phyloP scores from a whole-genome alignment of 2,113 vertebrate species.

The Labeo rohita region DNA sequence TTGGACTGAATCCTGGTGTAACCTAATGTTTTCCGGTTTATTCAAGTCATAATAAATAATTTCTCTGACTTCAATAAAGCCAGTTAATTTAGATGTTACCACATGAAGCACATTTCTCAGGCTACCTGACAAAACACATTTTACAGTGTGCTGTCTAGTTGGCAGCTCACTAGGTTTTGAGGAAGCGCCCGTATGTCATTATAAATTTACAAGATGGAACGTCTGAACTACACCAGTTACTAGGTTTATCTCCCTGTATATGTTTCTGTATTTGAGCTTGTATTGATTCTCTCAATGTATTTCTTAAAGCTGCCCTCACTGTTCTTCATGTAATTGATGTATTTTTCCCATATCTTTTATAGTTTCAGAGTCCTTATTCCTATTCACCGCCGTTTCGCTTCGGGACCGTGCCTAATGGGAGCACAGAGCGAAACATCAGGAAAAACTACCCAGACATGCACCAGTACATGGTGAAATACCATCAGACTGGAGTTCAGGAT shows the following conservation, averaged over 20 bases:
- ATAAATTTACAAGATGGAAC: conserved; percentile 27
- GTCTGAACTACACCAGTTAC: conserved; percentile 14
- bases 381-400: conserved; percentile 98
- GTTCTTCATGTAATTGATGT: neutral
- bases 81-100: neutral
- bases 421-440: conserved; percentile 96
- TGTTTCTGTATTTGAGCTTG: conserved; percentile 2
- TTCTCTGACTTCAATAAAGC: conserved; percentile 3
- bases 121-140: conserved; percentile 33
- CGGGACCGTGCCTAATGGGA: conserved; percentile 96
- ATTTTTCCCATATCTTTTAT: conserved; percentile 10
- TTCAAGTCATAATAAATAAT: conserved; percentile 10
- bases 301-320: neutral
- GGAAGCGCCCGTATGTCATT: neutral
- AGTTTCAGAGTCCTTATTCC: conserved; percentile 97
- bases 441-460: conserved; percentile 99
- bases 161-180: conserved; percentile 18
- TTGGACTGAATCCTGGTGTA: neutral
- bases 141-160: conserved; percentile 10
- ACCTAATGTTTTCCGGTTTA: neutral
- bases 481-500: conserved; percentile 91
- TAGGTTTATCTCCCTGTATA: neutral
- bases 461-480: conserved; percentile 97
- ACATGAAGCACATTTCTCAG: conserved; percentile 3
- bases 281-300: neutral